Base-by-base conservation (phyloP, 2,888 invertebrate genomes). In the Rhingia rostrata region DNA sequence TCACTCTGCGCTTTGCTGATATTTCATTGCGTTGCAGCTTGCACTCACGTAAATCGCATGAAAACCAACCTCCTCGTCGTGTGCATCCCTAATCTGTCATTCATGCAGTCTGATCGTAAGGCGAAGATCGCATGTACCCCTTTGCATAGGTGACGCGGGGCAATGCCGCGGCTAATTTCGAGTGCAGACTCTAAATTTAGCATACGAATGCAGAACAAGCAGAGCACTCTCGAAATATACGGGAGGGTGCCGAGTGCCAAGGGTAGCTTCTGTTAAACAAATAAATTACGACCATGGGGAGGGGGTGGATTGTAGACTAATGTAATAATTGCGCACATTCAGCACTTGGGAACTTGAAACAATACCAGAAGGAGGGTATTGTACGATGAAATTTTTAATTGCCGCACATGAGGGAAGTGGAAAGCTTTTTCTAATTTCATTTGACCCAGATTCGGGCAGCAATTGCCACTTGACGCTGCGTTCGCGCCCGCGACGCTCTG, bases 391-490 rank as follows among this genome's bases (percentile, higher is more conserved):
- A 53, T 81, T 53, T 74, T 83, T 83, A 69, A 84, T 74, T 70
- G 74, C 61, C 72, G 69, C 73, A 69, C 72, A 67, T 73, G 49
- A 32, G 58, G 33, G 54, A 39, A 43, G 54, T 35, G 63, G 78
- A 63, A 73, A 74, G 69, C 51, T 78, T 67, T 61, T 82, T 78
- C 74, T 79, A 79, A 79, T 84, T 79, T 79, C 32, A 73, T 53
- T 6, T 84, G 83, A 84, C 83, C 83, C 69, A 84, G 79, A 60
- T 84, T 79, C 64, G 60, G 53, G 47, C 33, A 51, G 43, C 49
- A 61, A 43, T 54, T 12, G 49, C 47, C 51, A 14, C 45, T 33
- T 33, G 5, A 53, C 53, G 22, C 22, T 22, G 22, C 35, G 35
- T 45, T 4, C n/a, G 43, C 37, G 51, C 30, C 22, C 1, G 22